These are phyloP conservation scores for Acleris cristana DNA, from an alignment of 2,888 invertebrate species.

Conservation along the genomic window DNA sequence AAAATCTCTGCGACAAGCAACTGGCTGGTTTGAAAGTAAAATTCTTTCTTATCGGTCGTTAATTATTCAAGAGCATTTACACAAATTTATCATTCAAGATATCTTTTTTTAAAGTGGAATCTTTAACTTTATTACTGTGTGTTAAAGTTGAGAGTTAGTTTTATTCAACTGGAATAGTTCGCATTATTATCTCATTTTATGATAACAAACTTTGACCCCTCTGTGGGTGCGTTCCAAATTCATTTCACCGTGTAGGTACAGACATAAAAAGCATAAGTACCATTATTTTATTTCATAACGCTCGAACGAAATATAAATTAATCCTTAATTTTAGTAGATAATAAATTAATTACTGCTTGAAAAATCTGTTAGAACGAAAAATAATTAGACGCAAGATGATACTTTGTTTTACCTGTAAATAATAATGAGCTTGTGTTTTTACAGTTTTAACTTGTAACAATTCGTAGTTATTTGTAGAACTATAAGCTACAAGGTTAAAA, in stretches of 20 bases:
- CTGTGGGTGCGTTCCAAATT: conserved; percentile 25
- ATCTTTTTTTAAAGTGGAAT: conserved; percentile 27
- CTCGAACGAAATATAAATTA: too few species aligned
- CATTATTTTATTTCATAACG: too few species aligned
- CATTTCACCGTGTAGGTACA: neutral
- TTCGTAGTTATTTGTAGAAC: too few species aligned
- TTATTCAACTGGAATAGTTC: conserved; percentile 9
- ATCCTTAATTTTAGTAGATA: too few species aligned
- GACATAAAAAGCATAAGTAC: too few species aligned
- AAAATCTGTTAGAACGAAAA: too few species aligned
- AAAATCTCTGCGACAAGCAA: conserved; percentile 46
- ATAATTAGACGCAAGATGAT: too few species aligned
- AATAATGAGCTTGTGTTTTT: too few species aligned
- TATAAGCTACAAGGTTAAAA: too few species aligned
- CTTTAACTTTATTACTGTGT: conserved; percentile 29
- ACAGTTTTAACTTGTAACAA: too few species aligned
- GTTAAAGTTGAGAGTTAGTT: conserved; percentile 38
- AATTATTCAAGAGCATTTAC: conserved; percentile 60
- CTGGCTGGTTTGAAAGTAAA: conserved; percentile 51
- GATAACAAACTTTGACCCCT: conserved; percentile 58
- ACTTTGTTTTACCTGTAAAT: too few species aligned
- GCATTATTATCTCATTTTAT: conserved; percentile 33
- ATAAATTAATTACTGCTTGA: too few species aligned
- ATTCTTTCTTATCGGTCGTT: conserved; percentile 55
- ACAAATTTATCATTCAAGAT: conserved; percentile 55